Percentiles rank a stretch among this genome's conserved stretches.
Evolutionary conservation across 2,797 vertebrate genomes (phyloP).

Genomic region (Typhlichthys eigenmanni): DNA sequence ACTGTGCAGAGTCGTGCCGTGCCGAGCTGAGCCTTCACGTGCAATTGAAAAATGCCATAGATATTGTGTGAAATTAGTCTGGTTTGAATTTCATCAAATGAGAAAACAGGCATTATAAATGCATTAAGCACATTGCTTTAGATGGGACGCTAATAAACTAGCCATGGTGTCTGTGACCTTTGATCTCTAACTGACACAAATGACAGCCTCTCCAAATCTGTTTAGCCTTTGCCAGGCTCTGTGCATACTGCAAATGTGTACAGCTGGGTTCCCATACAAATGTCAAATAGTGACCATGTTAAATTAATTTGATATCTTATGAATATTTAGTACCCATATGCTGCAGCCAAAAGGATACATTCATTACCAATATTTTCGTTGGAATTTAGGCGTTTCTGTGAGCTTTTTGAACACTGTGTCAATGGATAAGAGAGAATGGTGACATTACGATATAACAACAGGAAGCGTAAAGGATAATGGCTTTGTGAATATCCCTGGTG

Average conservation of each 20-base stretch:
- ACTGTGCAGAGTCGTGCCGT: no score
- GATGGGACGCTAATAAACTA: slow-evolving; percentile 28
- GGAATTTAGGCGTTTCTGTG: neutral
- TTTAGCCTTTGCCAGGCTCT: neutral
- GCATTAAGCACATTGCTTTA: slow-evolving; percentile 26
- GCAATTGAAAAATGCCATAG: neutral
- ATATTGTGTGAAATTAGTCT: neutral
- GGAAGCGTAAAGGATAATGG: slow-evolving; percentile 40
- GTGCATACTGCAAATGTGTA: slow-evolving; percentile 9
- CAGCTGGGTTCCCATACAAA: slow-evolving; percentile 17
- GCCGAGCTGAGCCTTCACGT: no score
- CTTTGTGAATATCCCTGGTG: slow-evolving; percentile 43
- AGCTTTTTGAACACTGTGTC: neutral
- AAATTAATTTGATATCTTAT: slow-evolving; percentile 1
- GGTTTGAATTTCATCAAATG: slow-evolving; percentile 1
- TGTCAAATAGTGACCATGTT: slow-evolving; percentile 24
- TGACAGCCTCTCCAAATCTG: slow-evolving; percentile 11
- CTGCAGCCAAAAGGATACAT: slow-evolving; percentile 1
- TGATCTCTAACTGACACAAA: slow-evolving; percentile 7
- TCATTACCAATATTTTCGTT: no score
- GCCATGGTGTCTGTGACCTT: neutral
- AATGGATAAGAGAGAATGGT: slow-evolving; percentile 1
- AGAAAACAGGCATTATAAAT: slow-evolving; percentile 19
- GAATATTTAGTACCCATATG: slow-evolving; percentile 4
- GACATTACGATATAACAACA: slow-evolving; percentile 20